Evolutionary conservation across 2,797 vertebrate genomes (phyloP), one percentile per base, ranked within the genome.

Genomic region (Smutsia gigantea): DNA sequence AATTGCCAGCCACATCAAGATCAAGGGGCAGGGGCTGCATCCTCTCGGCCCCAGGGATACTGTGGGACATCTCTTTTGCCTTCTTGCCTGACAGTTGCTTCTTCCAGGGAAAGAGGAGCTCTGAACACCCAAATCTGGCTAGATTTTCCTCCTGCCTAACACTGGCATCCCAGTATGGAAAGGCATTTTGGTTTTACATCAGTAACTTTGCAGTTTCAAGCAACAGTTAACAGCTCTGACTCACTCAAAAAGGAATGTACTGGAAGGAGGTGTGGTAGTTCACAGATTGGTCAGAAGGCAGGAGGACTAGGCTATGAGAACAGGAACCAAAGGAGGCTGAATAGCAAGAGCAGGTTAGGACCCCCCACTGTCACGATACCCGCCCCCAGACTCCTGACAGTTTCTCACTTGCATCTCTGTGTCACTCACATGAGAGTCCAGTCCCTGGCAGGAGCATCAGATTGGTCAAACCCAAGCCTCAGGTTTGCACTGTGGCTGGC

Each of bases 1-100:
- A 53, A 51, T 34, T 53, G 78, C 68, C 59, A 71, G 37, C 42
- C 74, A 68, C 72, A 71, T 81, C 87, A 92, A 92, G 95, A 71
- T 77, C 87, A 92, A 92, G 95, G 79, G 42, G 19, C 85, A 42
- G 19, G 49, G 34, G 15, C n/a, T 63, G 46, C 34, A 51, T 68
- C 21, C 55, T 34, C 68, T 49, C 27, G n/a, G 74, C 27, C 27
- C 46, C 57, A 7, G 17, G 49, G 46, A 69, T 17, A 23, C 46
- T 37, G 0, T n/a, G 25, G 55, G 29, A 75, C 75, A 53, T 11
- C 39, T 72, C 87, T 78, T 66, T 68, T 55, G 4, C 21, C 31
- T 25, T 74, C 21, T 25, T 19, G 27, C 71, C 46, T 49, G 18
- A 39, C 34, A 15, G 55, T 53, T 46, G 17, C 55, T 89, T 71